These are phyloP conservation scores for Danio aesculapii DNA, from an alignment of 2,797 vertebrate genomes.

Conservation along the genomic window DNA sequence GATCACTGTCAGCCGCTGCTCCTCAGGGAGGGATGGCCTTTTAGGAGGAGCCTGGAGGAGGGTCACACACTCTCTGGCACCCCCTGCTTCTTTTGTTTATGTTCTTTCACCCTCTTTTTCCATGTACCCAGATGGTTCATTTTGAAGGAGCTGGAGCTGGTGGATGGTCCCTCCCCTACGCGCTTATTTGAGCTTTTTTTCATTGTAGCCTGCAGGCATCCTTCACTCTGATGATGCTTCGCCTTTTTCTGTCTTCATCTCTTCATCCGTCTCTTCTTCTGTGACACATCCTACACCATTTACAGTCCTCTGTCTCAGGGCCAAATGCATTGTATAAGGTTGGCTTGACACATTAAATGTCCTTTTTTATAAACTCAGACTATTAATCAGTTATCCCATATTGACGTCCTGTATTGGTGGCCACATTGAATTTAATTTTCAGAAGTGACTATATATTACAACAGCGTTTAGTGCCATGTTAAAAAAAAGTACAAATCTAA, in stretches of 20 bases:
- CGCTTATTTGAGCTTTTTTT: constrained; percentile 46
- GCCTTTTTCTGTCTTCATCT: constrained; percentile 14
- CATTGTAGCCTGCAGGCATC: constrained; percentile 51
- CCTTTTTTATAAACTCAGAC: too few species aligned
- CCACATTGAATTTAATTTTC: too few species aligned
- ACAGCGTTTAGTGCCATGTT: too few species aligned
- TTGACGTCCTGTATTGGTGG: too few species aligned
- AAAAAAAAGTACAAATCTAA: too few species aligned
- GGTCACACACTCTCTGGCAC: constrained; percentile 74
- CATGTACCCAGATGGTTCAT: constrained; percentile 85
- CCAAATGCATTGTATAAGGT: constrained; percentile 4
- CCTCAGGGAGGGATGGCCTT: constrained; percentile 75
- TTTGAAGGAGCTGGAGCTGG: constrained; percentile 68
- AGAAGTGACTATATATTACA: too few species aligned
- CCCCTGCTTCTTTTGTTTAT: constrained; percentile 79
- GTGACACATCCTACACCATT: constrained; percentile 23
- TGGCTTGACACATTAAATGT: neutral
- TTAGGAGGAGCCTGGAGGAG: constrained; percentile 65
- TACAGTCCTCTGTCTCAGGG: neutral
- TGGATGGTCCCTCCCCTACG: constrained; percentile 72
- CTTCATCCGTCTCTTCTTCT: constrained; percentile 15
- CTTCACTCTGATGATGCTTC: constrained; percentile 45
- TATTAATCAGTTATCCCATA: too few species aligned
- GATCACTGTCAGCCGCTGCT: constrained; percentile 84
- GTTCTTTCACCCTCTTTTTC: constrained; percentile 67